Conservation (phyloP, 2,888 invertebrate species). For the Crematogaster levior region DNA sequence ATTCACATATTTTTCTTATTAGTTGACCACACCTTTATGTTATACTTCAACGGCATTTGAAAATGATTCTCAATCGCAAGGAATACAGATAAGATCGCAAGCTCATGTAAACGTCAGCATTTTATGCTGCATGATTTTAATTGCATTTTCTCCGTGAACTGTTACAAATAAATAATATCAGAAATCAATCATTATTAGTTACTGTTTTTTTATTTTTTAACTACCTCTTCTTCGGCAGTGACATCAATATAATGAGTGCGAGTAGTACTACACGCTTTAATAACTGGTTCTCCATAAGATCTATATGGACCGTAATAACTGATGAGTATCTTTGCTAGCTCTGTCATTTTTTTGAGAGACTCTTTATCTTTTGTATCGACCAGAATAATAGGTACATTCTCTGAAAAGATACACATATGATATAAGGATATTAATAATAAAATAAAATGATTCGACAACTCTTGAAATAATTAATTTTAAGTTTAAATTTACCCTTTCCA, state of each 20-base stretch:
- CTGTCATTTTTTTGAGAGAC: slow-evolving; percentile 93
- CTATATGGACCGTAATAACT: slow-evolving; percentile 97
- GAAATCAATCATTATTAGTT: neutral
- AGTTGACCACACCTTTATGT: slow-evolving; percentile 84
- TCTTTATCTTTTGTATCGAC: slow-evolving; percentile 92
- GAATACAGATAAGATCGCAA: slow-evolving; percentile 97
- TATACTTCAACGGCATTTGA: slow-evolving; percentile 93
- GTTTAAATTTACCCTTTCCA: too few relatives aligned
- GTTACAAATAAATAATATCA: slow-evolving; percentile 71
- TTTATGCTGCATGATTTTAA: slow-evolving; percentile 92
- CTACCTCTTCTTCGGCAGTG: slow-evolving; percentile 95
- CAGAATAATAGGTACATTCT: slow-evolving; percentile 89
- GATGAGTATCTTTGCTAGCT: slow-evolving; percentile 91
- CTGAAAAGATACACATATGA: slow-evolving; percentile 84
- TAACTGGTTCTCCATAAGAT: slow-evolving; percentile 95
- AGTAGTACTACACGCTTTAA: slow-evolving; percentile 93
- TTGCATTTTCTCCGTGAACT: slow-evolving; percentile 95
- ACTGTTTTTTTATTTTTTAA: neutral
- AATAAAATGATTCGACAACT: neutral
- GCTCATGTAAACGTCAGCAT: slow-evolving; percentile 95
- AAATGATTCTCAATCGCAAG: slow-evolving; percentile 95
- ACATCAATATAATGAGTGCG: slow-evolving; percentile 96
- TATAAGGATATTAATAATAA: neutral
- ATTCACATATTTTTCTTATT: slow-evolving; percentile 87
- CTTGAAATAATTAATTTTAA: neutral